phyloP scores from a whole-genome alignment of 1,140 invertebrate genomes.

The Drosophila tropicalis region DNA sequence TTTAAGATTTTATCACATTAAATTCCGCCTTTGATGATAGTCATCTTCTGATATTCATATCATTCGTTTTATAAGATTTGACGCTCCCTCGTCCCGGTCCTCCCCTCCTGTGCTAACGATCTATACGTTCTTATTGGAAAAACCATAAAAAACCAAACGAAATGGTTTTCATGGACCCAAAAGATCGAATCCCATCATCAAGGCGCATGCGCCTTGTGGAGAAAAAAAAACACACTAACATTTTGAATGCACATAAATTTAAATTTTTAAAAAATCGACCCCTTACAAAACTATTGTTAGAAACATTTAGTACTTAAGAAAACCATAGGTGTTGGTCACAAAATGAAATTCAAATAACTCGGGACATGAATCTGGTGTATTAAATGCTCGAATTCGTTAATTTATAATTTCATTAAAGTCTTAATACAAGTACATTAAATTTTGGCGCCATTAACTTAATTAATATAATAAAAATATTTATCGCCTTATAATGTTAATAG shows the following conservation, averaged over 20 bases:
- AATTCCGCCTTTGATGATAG: constrained; percentile 6
- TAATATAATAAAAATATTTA: constrained; percentile 10
- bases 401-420: constrained; percentile 9
- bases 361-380: not conserved
- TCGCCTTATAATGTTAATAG: not conserved
- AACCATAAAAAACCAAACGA: not conserved
- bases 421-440: not conserved
- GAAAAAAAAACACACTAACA: not conserved
- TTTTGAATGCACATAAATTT: constrained; percentile 10
- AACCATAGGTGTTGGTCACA: not conserved
- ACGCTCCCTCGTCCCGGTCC: not conserved
- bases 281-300: not conserved
- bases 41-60: not conserved
- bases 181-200: constrained; percentile 4
- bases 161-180: not conserved
- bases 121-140: not conserved
- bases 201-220: not conserved
- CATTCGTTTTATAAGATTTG: not conserved
- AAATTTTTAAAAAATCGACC: constrained; percentile 1
- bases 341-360: not conserved
- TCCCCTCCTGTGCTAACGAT: not conserved
- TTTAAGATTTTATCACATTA: not conserved
- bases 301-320: not conserved
- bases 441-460: constrained; percentile 7
- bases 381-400: not conserved